Evolutionary conservation across 2,797 vertebrate genomes (phyloP), one percentile per base, ranked within the genome.

Genomic region (Tangara arthus): DNA sequence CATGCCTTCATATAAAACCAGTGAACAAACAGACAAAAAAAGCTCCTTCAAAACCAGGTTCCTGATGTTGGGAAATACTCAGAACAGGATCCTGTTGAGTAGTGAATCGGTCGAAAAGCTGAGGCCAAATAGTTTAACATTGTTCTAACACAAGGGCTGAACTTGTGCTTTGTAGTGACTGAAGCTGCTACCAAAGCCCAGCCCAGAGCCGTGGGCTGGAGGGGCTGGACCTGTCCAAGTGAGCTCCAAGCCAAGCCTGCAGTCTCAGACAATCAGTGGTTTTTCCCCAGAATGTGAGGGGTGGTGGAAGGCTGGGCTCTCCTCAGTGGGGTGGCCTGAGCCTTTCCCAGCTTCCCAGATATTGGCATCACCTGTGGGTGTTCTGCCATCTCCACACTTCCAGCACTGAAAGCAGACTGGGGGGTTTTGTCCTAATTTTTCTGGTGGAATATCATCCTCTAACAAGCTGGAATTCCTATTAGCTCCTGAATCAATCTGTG

Each of bases 381-480:
- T 39, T 69, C 47, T 30, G 5, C 49, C 27, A 1, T 37, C 52
- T 79, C 66, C 32, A 23, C 50, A 15, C 20, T 56, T 59, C 32
- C 35, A 42, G 2, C 2, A 2, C 27, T 42, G 52, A 35, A 52
- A 72, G 34, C 2, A 1, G 8, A 4, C 0, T 13, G 41, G 16
- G 10, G 2, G 4, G 13, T 5, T 34, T 21, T 71, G 16, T 79
- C 68, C 23, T n/a, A 32, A 26, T 20, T 61, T 76, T 76, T 55
- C 22, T 4, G 2, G 32, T 82, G 63, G 28, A 59, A 35, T 27
- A 47, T 18, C 15, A 6, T 68, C 23, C 14, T 68, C 30, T 46
- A 23, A 78, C 23, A 52, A 76, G 20, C 35, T 85, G 22, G 9
- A 53, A 39, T 47, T 83, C 68, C 18, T 60, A 3, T 23, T 77